phyloP scores from a whole-genome alignment of 1,140 invertebrate species.

The Brachionus paranguensis region DNA sequence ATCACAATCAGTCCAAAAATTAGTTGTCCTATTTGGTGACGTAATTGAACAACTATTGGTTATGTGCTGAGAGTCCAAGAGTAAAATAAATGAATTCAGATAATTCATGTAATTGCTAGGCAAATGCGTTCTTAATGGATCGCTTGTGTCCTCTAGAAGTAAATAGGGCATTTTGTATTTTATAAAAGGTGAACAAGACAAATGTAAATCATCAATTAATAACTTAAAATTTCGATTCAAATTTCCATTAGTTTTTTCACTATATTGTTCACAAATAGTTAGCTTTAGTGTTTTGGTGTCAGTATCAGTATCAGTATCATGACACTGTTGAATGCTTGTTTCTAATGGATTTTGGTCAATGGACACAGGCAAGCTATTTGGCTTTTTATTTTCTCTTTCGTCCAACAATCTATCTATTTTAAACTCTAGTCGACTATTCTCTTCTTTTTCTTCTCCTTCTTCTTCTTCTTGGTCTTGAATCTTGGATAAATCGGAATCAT shows the following conservation, averaged over 20 bases:
- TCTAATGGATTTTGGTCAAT: slow-evolving; percentile 2
- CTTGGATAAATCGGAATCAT: not conserved
- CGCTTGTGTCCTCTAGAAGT: slow-evolving; percentile 73
- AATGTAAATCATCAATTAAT: slow-evolving; percentile 66
- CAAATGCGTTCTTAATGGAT: slow-evolving; percentile 69
- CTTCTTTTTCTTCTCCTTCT: not conserved
- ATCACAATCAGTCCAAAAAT: slow-evolving; percentile 65
- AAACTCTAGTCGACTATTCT: not conserved
- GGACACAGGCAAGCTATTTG: not conserved
- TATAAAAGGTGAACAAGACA: slow-evolving; percentile 79
- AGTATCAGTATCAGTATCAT: not conserved
- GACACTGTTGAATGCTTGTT: not conserved
- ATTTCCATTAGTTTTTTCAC: slow-evolving; percentile 52
- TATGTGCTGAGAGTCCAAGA: not conserved
- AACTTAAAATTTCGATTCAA: slow-evolving; percentile 62
- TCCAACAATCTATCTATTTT: not conserved
- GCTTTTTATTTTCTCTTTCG: not conserved
- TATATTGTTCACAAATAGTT: slow-evolving; percentile 6
- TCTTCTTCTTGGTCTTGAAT: not conserved
- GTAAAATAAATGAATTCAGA: slow-evolving; percentile 46
- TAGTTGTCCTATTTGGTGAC: slow-evolving; percentile 15
- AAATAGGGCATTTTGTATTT: slow-evolving; percentile 78
- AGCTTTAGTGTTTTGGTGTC: not conserved
- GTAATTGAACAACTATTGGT: not conserved
- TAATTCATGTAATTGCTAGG: slow-evolving; percentile 66